These are phyloP conservation scores for Stratiolaelaps scimitus DNA, from an alignment of 1,140 invertebrate genomes.

Conservation along the genomic window DNA sequence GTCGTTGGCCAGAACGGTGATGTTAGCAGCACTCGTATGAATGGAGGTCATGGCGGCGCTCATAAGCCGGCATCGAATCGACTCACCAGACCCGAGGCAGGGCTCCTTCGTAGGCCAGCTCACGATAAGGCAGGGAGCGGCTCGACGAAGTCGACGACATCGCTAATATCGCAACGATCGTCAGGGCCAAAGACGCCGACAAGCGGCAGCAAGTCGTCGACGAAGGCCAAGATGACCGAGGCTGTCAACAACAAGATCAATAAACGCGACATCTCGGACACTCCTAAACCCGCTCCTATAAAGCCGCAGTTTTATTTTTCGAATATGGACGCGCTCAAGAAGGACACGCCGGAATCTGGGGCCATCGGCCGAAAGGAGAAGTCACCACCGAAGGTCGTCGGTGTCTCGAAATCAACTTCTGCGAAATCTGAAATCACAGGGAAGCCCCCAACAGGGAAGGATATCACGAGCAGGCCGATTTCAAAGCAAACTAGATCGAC, in stretches of 20 bases:
- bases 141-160: constrained; percentile 7
- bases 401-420: too few species aligned
- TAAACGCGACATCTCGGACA: constrained; percentile 6
- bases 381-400: too few species aligned
- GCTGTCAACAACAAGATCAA: background rate
- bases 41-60: too few species aligned
- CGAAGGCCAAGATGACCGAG: background rate
- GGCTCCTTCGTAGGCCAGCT: background rate
- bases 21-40: too few species aligned
- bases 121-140: background rate
- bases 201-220: background rate
- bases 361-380: too few species aligned
- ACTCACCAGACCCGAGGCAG: background rate
- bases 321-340: constrained; percentile 23
- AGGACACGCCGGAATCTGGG: constrained; percentile 2
- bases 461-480: too few species aligned
- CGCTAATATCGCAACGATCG: constrained; percentile 5
- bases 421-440: too few species aligned
- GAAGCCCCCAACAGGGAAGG: too few species aligned
- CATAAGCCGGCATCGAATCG: background rate
- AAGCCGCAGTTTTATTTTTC: constrained; percentile 26
- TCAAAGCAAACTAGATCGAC: too few species aligned
- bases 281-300: constrained; percentile 8
- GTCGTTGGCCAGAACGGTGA: background rate
- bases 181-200: background rate